These are phyloP conservation scores for Drosophila emarginata DNA, from an alignment of 2,888 invertebrate species.

Conservation along the genomic window DNA sequence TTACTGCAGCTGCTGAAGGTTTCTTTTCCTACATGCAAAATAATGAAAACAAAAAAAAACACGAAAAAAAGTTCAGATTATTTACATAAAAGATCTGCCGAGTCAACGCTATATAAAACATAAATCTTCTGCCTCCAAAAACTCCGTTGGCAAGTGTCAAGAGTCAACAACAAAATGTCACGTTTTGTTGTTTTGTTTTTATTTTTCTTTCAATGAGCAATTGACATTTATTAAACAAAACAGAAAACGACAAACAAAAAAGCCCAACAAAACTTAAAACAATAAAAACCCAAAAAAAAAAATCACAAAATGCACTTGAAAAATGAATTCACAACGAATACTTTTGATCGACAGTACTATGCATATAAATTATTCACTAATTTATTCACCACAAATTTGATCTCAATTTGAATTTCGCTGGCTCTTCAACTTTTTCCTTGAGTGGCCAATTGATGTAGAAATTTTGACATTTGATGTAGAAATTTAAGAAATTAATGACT, in stretches of 20 bases:
- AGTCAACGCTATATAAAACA: constrained; percentile 40
- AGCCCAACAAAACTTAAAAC: neutral
- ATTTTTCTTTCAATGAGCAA: constrained; percentile 43
- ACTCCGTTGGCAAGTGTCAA: constrained; percentile 70
- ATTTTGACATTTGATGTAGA: constrained; percentile 55
- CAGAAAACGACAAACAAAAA: neutral
- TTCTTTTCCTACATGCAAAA: constrained; percentile 35
- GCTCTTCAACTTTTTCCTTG: constrained; percentile 39
- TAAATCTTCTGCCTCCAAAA: constrained; percentile 66
- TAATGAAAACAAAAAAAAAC: constrained; percentile 19
- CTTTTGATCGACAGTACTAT: constrained; percentile 35
- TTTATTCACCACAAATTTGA: constrained; percentile 56
- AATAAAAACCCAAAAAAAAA: constrained; percentile 23
- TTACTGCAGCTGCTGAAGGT: constrained; percentile 49
- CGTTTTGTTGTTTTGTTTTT: constrained; percentile 64
- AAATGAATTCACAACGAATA: constrained; percentile 36
- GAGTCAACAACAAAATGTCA: constrained; percentile 74
- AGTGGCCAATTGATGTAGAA: constrained; percentile 45
- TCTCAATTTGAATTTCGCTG: constrained; percentile 53
- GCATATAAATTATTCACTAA: constrained; percentile 57
- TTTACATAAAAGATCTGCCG: constrained; percentile 58
- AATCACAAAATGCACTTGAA: constrained; percentile 53
- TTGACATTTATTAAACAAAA: constrained; percentile 70
- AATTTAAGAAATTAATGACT: constrained; percentile 53
- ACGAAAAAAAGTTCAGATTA: constrained; percentile 19